Conservation (phyloP, 2,888 invertebrate species). For the Drosophila peninsularis region DNA sequence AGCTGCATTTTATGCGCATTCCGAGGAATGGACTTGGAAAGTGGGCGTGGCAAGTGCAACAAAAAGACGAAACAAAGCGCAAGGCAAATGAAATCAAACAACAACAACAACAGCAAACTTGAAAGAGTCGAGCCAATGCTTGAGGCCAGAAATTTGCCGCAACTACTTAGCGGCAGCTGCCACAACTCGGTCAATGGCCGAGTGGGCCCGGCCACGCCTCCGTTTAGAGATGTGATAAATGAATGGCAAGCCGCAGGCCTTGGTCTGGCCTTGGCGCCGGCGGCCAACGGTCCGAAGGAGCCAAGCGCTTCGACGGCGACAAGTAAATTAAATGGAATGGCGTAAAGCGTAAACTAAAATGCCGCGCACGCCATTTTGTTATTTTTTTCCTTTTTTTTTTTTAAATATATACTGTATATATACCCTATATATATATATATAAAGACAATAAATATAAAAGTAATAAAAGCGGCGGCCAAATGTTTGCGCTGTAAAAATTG, state of each 20-base stretch:
- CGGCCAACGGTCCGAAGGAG: not conserved
- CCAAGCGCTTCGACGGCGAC: conserved; percentile 6
- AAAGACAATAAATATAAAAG: conserved; percentile 70
- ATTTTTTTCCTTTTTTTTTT: conserved; percentile 26
- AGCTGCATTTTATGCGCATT: conserved; percentile 5
- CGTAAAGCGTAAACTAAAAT: conserved; percentile 57
- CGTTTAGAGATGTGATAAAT: conserved; percentile 44
- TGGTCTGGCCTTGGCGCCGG: conserved; percentile 28
- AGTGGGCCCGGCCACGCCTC: conserved; percentile 7
- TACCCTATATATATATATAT: conserved; percentile 43
- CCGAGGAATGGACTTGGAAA: not conserved
- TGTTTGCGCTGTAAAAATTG: conserved; percentile 75
- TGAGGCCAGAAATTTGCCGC: conserved; percentile 56
- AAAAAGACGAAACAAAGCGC: not conserved
- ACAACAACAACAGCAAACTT: conserved; percentile 45
- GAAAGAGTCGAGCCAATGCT: conserved; percentile 25
- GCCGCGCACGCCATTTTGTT: conserved; percentile 38
- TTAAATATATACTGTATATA: not conserved
- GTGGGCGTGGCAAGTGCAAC: conserved; percentile 5
- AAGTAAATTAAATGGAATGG: conserved; percentile 65
- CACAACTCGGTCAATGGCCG: conserved; percentile 38
- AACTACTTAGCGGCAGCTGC: conserved; percentile 68
- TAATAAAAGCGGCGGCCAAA: conserved; percentile 61
- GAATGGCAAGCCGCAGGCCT: conserved; percentile 41
- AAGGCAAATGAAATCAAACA: conserved; percentile 53